Evolutionary conservation across 2,888 invertebrate genomes (phyloP), one percentile per base, ranked within the genome.

Genomic region (Gymnosoma rotundatum): DNA sequence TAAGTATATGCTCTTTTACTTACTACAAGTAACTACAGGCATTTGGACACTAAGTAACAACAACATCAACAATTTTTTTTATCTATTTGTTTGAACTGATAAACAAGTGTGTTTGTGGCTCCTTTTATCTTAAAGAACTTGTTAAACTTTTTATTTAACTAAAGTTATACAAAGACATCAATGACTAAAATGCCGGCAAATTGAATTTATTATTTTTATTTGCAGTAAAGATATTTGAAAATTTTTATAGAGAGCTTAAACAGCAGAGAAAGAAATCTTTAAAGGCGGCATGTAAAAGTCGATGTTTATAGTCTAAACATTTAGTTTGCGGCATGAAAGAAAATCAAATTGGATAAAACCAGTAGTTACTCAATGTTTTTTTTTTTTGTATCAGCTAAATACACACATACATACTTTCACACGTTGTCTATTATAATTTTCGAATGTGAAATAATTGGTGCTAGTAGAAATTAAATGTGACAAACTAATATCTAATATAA

Each of bases 121-220:
- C 36, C 18, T 61, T 75, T 64, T 64, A 76, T 82, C 60, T 72
- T 14, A 64, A 66, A 72, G 64, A 82, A 72, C 75, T 76, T 81
- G 81, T 75, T 75, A 81, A 75, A 70, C 64, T 81, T 52, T 78
- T 63, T 56, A 80, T 69, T 69, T 74, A 64, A 64, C 48, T 42
- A 8, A 38, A 70, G 12, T 45, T 45, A 42, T 2, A 54, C 14
- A 61, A 60, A 48, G 18, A 42, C 20, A 74, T 50, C 67, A 66
- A 74, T 74, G n/a, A 63, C 54, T 63, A 20, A 75, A 69, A 69
- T 61, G 64, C 69, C 81, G 80, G 75, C 75, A 76, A 75, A 76
- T 64, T 70, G n/a, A 75, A 70, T 75, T 75, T 38, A 63, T 69
- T 75, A 63, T 69, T 63, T 70, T 69, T 75, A 63, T 69, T 63